phyloP scores from a whole-genome alignment of 2,797 vertebrate genomes.

The Gila robusta region DNA sequence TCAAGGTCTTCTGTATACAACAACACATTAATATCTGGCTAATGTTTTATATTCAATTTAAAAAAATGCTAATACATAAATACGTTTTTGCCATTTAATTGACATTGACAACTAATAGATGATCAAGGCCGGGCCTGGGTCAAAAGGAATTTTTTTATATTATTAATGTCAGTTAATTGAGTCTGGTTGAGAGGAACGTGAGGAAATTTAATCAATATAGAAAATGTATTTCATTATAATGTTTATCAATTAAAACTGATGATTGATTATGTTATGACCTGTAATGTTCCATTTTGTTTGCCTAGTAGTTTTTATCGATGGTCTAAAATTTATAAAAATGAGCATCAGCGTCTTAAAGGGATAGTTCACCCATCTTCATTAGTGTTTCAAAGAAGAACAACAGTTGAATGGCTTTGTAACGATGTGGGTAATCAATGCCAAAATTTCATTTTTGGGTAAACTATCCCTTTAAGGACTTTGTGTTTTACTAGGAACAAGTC shows the following conservation, averaged over 20 bases:
- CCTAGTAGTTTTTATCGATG: not conserved
- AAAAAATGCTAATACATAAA: not conserved
- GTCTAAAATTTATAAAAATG: not conserved
- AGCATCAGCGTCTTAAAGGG: not conserved
- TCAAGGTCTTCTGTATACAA: constrained; percentile 1
- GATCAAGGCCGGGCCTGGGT: not conserved
- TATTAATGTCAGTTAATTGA: not conserved
- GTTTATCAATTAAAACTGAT: not conserved
- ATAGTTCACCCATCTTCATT: not conserved
- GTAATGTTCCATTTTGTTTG: not conserved
- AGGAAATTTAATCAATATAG: not conserved
- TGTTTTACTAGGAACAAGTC: not conserved
- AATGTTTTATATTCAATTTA: not conserved
- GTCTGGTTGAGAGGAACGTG: not conserved
- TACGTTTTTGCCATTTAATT: not conserved
- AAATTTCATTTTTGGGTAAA: not conserved
- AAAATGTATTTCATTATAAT: not conserved
- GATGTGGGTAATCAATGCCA: not conserved
- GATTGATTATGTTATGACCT: not conserved
- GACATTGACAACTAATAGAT: not conserved
- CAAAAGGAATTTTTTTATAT: not conserved
- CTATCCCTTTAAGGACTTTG: not conserved
- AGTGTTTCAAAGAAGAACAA: not conserved
- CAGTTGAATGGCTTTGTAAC: no score
- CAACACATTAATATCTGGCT: not conserved